Evolutionary conservation across 2,113 vertebrate genomes (phyloP).

Genomic region (Tonatia bakeri): DNA sequence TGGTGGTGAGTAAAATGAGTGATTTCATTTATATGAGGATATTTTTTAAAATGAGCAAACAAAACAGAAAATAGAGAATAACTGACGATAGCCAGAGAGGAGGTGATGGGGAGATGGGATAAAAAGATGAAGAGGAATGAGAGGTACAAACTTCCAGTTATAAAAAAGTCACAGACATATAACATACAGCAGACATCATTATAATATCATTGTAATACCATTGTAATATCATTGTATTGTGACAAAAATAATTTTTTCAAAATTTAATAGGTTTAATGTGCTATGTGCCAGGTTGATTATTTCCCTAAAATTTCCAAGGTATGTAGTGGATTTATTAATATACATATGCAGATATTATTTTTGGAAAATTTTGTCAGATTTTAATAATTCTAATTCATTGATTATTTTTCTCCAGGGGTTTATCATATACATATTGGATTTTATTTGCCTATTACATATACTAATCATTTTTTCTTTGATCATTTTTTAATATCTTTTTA

Average conservation of each 20-base stretch:
- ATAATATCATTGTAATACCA: neutral
- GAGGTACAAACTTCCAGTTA: neutral
- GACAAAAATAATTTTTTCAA: neutral
- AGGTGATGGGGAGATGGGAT: neutral
- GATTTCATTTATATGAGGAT: neutral
- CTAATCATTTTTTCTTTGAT: neutral
- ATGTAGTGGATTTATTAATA: neutral
- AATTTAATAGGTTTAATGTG: neutral
- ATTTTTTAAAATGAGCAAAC: neutral
- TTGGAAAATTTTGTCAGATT: neutral
- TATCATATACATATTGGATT: neutral
- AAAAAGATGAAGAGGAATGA: neutral
- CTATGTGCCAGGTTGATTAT: neutral
- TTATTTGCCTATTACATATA: neutral
- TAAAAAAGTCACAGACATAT: neutral
- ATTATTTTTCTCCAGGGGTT: neutral
- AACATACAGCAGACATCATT: neutral
- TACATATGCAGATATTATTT: neutral
- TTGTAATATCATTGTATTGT: neutral
- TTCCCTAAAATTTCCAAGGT: neutral
- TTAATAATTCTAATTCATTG: neutral
- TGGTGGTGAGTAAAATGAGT: neutral
- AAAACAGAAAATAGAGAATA: neutral
- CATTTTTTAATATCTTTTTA: no score
- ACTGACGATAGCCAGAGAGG: neutral